phyloP scores from a whole-genome alignment of 92 coral and sea anemone genomes.

The Actinernus sp. region DNA sequence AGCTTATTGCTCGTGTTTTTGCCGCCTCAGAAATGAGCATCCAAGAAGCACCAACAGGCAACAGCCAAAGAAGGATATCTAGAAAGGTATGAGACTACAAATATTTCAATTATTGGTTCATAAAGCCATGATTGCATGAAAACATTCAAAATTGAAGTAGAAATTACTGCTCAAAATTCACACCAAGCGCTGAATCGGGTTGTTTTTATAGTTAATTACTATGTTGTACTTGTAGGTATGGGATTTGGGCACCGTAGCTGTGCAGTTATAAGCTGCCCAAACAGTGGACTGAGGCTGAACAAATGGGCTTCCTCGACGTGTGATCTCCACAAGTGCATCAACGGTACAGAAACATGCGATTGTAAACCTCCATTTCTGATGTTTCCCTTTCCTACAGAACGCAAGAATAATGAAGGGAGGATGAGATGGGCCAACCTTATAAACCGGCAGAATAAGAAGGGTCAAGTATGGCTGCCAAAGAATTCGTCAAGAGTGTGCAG shows the following conservation, averaged over 20 bases:
- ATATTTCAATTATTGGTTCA: too few relatives aligned
- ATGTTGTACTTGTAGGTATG: too few relatives aligned
- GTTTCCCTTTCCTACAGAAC: conserved; percentile 55
- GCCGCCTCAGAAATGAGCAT: too few relatives aligned
- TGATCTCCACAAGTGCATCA: conserved; percentile 17
- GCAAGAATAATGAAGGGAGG: conserved; percentile 18
- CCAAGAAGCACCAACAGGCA: conserved; percentile 23
- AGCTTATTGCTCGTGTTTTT: conserved; percentile 70
- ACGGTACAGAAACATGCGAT: conserved; percentile 35
- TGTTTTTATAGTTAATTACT: too few relatives aligned
- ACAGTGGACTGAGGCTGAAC: conserved; percentile 35
- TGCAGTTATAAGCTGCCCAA: conserved; percentile 33
- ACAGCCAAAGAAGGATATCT: conserved; percentile 10
- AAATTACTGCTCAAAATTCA: too few relatives aligned
- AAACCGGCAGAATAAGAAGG: conserved; percentile 53
- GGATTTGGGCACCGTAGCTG: too few relatives aligned
- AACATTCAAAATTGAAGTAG: too few relatives aligned
- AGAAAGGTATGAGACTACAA: too few relatives aligned
- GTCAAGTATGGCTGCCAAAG: conserved; percentile 62
- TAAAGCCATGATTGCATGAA: too few relatives aligned
- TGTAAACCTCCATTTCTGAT: conserved; percentile 66
- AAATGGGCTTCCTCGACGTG: conserved; percentile 28
- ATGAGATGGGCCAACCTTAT: conserved; percentile 25
- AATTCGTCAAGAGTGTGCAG: conserved; percentile 66
- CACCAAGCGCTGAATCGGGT: too few relatives aligned